phyloP scores from a whole-genome alignment of 2,113 vertebrate genomes.

The Ursus arctos region DNA sequence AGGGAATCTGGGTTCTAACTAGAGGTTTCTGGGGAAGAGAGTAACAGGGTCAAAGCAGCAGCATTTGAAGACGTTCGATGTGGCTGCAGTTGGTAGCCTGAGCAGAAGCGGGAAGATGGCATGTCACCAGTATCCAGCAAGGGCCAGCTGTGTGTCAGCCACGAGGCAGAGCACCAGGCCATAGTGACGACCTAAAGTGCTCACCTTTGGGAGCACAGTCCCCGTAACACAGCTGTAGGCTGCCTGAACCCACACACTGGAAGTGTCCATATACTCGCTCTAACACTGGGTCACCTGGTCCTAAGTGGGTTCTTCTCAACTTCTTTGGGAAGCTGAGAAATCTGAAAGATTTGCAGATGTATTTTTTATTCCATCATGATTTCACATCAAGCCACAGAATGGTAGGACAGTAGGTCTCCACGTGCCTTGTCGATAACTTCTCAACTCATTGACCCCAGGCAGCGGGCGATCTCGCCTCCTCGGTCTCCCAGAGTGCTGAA shows the following conservation, averaged over 20 bases:
- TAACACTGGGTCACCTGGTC: not conserved
- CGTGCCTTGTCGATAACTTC: not conserved
- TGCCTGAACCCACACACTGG: not conserved
- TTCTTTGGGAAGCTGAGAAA: conserved; percentile 5
- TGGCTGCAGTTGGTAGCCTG: not conserved
- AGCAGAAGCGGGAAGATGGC: not conserved
- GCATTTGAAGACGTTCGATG: not conserved
- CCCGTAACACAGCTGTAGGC: rapidly evolving
- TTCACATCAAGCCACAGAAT: not conserved
- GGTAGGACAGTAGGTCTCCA: not conserved
- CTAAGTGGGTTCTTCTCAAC: not conserved
- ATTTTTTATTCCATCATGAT: not conserved
- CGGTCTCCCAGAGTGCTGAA: not conserved
- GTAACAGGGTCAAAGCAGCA: not conserved
- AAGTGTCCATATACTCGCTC: rapidly evolving
- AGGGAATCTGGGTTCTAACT: not conserved
- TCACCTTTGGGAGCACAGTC: rapidly evolving
- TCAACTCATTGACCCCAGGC: not conserved
- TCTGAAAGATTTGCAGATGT: not conserved
- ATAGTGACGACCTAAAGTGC: not conserved
- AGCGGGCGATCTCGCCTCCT: not conserved
- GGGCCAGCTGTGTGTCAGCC: not conserved
- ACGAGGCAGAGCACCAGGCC: no score
- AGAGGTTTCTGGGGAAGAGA: not conserved
- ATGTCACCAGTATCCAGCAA: rapidly evolving